These are phyloP conservation scores for Aphidius colemani DNA, from an alignment of 2,888 invertebrate genomes.

Conservation along the genomic window DNA sequence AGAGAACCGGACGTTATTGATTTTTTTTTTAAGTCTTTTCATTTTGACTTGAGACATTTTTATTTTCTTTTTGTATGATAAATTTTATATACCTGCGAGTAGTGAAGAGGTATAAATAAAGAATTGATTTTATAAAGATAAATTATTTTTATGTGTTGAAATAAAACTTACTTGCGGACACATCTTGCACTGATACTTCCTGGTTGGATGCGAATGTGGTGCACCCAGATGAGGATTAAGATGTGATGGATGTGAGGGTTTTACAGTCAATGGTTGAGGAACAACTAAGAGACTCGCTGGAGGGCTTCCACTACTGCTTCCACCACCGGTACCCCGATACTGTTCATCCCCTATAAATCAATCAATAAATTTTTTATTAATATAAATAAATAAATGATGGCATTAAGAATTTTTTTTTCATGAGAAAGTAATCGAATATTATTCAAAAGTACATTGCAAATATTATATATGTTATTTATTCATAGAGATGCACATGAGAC, in stretches of 20 bases:
- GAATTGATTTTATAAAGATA: neutral
- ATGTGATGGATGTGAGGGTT: slow-evolving; percentile 58
- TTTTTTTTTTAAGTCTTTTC: no score
- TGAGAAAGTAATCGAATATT: no score
- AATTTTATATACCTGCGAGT: neutral
- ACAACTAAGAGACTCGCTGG: slow-evolving; percentile 79
- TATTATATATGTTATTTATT: no score
- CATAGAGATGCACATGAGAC: no score
- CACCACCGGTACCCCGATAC: slow-evolving; percentile 59
- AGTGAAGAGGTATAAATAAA: neutral
- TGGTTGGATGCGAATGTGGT: slow-evolving; percentile 60
- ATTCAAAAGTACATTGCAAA: no score
- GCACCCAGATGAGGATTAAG: slow-evolving; percentile 58
- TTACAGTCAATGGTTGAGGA: slow-evolving; percentile 73
- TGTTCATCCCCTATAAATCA: slow-evolving; percentile 53
- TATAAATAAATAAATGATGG: no score
- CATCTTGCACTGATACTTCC: slow-evolving; percentile 97
- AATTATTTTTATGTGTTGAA: neutral
- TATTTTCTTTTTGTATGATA: slow-evolving; percentile 7
- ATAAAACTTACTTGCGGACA: slow-evolving; percentile 85
- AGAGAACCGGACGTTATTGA: no score
- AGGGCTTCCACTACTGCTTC: slow-evolving; percentile 64
- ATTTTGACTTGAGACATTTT: no score
- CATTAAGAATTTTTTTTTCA: no score
- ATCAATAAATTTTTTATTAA: neutral